Base-by-base conservation (phyloP, 2,797 vertebrate species). In the Rhinogobio ventralis region DNA sequence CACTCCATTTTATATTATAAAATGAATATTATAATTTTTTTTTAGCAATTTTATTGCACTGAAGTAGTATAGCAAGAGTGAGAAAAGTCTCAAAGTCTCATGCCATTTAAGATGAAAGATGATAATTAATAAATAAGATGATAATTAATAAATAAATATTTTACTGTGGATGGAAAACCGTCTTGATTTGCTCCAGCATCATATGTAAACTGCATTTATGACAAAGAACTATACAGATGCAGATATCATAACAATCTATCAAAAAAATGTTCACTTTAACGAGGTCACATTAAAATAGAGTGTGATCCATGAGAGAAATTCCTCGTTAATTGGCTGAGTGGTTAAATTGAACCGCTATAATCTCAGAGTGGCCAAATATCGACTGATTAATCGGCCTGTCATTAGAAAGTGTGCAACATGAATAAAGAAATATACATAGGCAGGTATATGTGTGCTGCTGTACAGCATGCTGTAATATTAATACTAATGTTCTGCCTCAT, bases 391-490 rank as follows among this genome's bases (percentile, higher is more conserved):
- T 60, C 2, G 1, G 15, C n/a, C 23, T 77, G 5, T 28, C 75
- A 77, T n/a, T 62, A 28, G 14, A 76, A 77, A 19, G 42, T 45
- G 19, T 46, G n/a, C 10, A 11, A 20, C 57, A 62, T 20, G 39
- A 30, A 46, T 64, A 46, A 46, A 64, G 25, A 19, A 64, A 28
- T 53, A 36, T 71, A 30, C 25, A 1, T 85, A 28, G 60, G 3
- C 33, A 23, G 39, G 53, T 36, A 5, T 7, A 5, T 62, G 51
- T 33, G 25, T 19, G 39, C n/a, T n/a, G n/a, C n/a, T n/a, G n/a
- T n/a, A n/a, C n/a, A 77, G 74, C 85, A 53, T 80, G 39, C 23
- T 60, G 51, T 46, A 8, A 64, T 36, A 51, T 66, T n/a, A 60
- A 60, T 49, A 4, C 4, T 11, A 57, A 81, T 28, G 13, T 60